Percentiles rank a stretch among this genome's conserved stretches.
Evolutionary conservation across 1,140 invertebrate genomes (phyloP).

Genomic region (Chironomus tepperi): DNA sequence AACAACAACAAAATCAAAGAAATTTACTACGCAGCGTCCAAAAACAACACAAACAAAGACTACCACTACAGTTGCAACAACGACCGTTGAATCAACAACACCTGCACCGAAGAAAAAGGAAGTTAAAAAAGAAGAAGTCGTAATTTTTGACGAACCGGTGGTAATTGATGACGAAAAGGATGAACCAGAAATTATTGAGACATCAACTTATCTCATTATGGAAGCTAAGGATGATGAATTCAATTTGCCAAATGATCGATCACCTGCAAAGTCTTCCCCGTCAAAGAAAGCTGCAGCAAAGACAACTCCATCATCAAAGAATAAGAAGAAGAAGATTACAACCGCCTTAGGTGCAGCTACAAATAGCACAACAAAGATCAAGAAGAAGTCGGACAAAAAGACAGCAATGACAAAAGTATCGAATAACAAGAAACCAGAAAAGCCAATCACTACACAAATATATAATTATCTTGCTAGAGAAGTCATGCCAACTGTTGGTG

Average conservation of each 20-base stretch:
- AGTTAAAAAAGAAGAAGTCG: no score
- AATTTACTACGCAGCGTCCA: constrained; percentile 28
- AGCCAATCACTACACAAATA: constrained; percentile 58
- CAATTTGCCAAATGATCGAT: constrained; percentile 45
- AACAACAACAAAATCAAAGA: constrained; percentile 28
- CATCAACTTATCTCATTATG: constrained; percentile 32
- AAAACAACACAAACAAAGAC: constrained; percentile 26
- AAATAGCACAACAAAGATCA: constrained; percentile 39
- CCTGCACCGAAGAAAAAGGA: not conserved
- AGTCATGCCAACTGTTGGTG: constrained; percentile 68
- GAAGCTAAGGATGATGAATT: constrained; percentile 50
- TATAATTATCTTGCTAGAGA: constrained; percentile 69
- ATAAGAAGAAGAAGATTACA: constrained; percentile 42
- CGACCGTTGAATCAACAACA: constrained; percentile 27
- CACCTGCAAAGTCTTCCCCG: constrained; percentile 28
- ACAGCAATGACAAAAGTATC: constrained; percentile 43
- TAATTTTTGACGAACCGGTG: not conserved
- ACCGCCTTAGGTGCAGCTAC: constrained; percentile 41
- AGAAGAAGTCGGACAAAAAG: constrained; percentile 43
- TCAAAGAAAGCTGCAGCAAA: not conserved
- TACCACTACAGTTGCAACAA: constrained; percentile 27
- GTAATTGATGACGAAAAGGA: constrained; percentile 39
- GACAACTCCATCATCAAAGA: constrained; percentile 39
- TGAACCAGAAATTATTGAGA: constrained; percentile 31
- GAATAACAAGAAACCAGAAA: constrained; percentile 38